These are phyloP conservation scores for Hylia prasina DNA, from an alignment of 2,113 vertebrate genomes.

Conservation along the genomic window DNA sequence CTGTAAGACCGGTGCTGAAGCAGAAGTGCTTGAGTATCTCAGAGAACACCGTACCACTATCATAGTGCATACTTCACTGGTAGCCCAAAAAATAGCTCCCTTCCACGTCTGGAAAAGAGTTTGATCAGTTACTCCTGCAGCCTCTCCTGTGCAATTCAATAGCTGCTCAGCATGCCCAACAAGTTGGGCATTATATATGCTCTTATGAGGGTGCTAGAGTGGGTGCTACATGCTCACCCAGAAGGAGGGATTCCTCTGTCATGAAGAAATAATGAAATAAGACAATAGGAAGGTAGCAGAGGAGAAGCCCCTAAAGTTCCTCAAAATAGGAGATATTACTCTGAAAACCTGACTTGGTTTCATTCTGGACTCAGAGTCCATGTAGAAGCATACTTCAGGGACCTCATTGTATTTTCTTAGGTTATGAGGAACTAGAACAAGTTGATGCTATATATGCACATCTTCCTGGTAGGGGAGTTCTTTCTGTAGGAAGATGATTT, in stretches of 20 bases:
- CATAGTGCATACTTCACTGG: background rate
- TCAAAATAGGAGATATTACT: background rate
- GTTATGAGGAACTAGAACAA: background rate
- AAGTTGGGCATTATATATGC: background rate
- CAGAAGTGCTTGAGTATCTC: background rate
- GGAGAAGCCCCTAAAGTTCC: background rate
- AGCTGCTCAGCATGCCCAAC: background rate
- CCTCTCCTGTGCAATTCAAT: background rate
- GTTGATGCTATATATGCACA: background rate
- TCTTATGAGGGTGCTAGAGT: background rate
- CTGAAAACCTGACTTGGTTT: background rate
- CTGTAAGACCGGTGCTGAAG: background rate
- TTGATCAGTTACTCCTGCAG: background rate
- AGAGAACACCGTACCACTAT: background rate
- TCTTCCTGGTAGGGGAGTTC: background rate
- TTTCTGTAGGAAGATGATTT: background rate
- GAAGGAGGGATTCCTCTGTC: background rate
- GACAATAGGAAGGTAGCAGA: background rate
- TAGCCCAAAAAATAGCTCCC: background rate
- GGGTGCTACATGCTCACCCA: background rate
- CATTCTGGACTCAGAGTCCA: background rate
- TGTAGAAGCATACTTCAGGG: background rate
- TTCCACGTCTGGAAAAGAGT: background rate
- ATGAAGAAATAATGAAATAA: background rate
- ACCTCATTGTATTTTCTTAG: background rate